Conservation (phyloP, 1,140 invertebrate species). For the Dolichoris vasculosae region DNA sequence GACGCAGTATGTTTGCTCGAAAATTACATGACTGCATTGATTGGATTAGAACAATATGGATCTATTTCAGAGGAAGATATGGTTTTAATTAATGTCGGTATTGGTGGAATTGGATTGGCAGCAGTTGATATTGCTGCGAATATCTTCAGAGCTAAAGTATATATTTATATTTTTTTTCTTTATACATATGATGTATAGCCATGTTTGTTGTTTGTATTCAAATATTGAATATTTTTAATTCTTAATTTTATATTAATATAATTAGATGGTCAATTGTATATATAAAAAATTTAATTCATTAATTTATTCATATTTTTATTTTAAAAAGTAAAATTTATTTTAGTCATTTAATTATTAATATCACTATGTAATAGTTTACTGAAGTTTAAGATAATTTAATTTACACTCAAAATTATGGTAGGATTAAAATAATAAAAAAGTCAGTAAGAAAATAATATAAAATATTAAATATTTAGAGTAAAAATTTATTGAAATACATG, state of each 20-base stretch:
- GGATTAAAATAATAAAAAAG: too few species aligned
- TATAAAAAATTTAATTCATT: too few species aligned
- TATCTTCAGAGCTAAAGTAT: conserved; percentile 77
- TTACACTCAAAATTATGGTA: too few species aligned
- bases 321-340: too few species aligned
- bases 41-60: conserved; percentile 76
- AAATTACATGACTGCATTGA: conserved; percentile 77
- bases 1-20: conserved; percentile 75
- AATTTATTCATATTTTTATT: too few species aligned
- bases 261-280: too few species aligned
- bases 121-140: conserved; percentile 79
- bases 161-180: conserved; percentile 6
- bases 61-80: conserved; percentile 75
- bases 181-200: not conserved
- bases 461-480: too few species aligned
- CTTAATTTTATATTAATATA: conserved; percentile 14
- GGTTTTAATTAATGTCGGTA: conserved; percentile 77
- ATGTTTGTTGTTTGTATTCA: not conserved
- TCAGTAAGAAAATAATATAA: too few species aligned
- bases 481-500: too few species aligned
- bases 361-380: too few species aligned
- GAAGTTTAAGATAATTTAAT: too few species aligned
- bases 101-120: conserved; percentile 78
- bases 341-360: too few species aligned
- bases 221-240: conserved; percentile 26